Conservation (phyloP, 2,888 invertebrate species). For the Notocelia uddmanniana region DNA sequence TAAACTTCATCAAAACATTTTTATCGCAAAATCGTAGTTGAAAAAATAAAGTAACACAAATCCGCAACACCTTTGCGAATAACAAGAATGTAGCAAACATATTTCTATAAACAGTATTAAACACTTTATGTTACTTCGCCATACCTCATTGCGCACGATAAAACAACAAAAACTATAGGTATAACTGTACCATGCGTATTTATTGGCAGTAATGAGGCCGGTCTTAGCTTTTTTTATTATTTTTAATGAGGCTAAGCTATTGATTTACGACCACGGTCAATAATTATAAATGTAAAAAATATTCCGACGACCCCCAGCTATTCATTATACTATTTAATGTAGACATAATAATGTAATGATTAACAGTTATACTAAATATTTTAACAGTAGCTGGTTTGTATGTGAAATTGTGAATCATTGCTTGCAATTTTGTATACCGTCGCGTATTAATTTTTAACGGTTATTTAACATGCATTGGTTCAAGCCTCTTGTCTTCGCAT, state of each 20-base stretch:
- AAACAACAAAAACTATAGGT: slow-evolving; percentile 15
- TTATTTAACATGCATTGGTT: neutral
- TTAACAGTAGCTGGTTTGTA: slow-evolving; percentile 6
- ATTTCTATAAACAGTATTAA: slow-evolving; percentile 24
- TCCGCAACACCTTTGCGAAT: neutral
- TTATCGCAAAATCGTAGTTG: neutral
- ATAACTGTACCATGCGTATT: slow-evolving; percentile 30
- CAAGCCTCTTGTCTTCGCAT: neutral
- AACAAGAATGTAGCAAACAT: neutral
- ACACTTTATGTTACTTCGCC: neutral
- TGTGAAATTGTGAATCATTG: slow-evolving; percentile 2
- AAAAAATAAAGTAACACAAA: neutral
- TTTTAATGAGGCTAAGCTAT: slow-evolving; percentile 22
- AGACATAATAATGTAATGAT: neutral
- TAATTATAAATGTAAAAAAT: slow-evolving; percentile 17
- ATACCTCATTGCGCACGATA: slow-evolving; percentile 5
- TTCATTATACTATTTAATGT: slow-evolving; percentile 7
- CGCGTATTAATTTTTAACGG: neutral
- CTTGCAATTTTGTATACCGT: neutral
- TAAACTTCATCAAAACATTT: no score
- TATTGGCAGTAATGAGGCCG: slow-evolving; percentile 14
- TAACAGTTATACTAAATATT: neutral
- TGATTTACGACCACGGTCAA: slow-evolving; percentile 12
- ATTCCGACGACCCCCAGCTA: slow-evolving; percentile 11
- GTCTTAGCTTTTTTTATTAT: slow-evolving; percentile 15